Percentiles rank a stretch among this genome's conserved stretches.
phyloP scores from a whole-genome alignment of 2,888 invertebrate species.

The Pyrochroa serraticornis region DNA sequence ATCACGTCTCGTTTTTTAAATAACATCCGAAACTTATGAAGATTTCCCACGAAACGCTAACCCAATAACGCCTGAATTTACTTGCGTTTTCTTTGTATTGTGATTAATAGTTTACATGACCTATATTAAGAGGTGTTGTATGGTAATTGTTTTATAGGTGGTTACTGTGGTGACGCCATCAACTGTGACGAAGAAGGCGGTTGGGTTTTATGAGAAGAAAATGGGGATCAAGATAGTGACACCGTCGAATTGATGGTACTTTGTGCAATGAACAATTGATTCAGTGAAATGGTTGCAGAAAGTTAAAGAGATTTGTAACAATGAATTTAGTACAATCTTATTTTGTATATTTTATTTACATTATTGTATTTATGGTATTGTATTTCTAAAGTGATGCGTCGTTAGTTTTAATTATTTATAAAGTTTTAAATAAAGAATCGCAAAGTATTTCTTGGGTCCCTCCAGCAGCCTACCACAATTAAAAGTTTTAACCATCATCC shows the following conservation, averaged over 20 bases:
- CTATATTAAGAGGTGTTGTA: slow-evolving; percentile 24
- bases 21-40: background rate
- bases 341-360: background rate
- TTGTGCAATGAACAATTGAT: too few relatives aligned
- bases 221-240: background rate
- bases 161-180: slow-evolving; percentile 46
- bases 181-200: slow-evolving; percentile 29
- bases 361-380: background rate
- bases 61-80: slow-evolving; percentile 13
- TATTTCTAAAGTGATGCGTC: background rate
- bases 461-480: too few relatives aligned
- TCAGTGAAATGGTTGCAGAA: too few relatives aligned
- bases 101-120: slow-evolving; percentile 5
- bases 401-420: too few relatives aligned
- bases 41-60: slow-evolving; percentile 37
- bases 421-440: too few relatives aligned
- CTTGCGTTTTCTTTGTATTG: background rate
- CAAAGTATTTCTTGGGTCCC: too few relatives aligned
- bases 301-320: background rate
- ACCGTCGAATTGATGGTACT: background rate
- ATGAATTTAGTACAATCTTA: slow-evolving; percentile 1
- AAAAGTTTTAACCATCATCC: too few relatives aligned
- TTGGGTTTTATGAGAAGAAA: slow-evolving; percentile 18
- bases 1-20: background rate
- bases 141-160: slow-evolving; percentile 38